Percentiles rank a stretch among this genome's conserved stretches.
Evolutionary conservation across 2,888 invertebrate genomes (phyloP).

Genomic region (Tetragonula carbonaria): DNA sequence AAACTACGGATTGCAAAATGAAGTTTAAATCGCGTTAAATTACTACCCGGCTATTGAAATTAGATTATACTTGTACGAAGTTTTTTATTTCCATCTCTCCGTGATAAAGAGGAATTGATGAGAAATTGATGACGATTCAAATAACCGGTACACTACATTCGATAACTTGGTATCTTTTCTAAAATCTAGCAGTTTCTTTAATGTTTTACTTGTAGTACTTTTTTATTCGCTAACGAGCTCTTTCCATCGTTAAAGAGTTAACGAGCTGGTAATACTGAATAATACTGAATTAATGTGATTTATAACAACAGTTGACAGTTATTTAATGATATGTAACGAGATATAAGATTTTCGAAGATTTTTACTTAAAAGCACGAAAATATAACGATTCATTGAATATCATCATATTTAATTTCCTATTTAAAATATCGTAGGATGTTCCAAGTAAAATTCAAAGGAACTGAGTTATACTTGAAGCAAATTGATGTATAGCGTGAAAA

Average conservation of each 20-base stretch:
- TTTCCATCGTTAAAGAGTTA: neutral
- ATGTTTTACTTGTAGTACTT: neutral
- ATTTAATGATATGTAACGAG: neutral
- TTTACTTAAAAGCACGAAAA: neutral
- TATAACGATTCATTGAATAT: neutral
- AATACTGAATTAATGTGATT: neutral
- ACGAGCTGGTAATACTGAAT: neutral
- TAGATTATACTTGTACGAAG: neutral
- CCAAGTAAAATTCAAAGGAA: neutral
- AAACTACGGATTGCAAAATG: neutral
- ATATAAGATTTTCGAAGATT: neutral
- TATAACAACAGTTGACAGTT: neutral
- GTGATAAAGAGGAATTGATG: neutral
- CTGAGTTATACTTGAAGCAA: neutral
- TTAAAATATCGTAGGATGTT: neutral
- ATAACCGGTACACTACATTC: neutral
- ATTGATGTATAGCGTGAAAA: no score
- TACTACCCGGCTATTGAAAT: neutral
- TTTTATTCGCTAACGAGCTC: neutral
- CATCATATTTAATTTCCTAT: neutral
- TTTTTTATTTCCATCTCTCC: neutral
- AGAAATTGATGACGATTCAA: neutral
- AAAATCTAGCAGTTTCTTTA: neutral
- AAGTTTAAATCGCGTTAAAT: neutral
- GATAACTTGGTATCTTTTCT: neutral